Conservation (phyloP, 2,888 invertebrate species). For the Epsilonema sp. region DNA sequence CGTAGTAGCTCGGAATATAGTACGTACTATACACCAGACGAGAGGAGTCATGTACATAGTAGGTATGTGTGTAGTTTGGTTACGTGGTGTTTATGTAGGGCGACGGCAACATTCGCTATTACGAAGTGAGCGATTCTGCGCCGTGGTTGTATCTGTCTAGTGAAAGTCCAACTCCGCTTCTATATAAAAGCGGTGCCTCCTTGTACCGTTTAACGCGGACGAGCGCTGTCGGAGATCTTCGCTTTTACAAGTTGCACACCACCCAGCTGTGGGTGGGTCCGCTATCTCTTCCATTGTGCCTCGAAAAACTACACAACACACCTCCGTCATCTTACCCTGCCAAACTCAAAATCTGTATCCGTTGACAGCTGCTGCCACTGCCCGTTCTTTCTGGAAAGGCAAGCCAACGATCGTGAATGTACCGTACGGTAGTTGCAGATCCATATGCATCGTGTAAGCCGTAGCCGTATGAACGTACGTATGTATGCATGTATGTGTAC, state of each 20-base stretch:
- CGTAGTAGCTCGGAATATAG: no score
- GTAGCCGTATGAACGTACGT: no score
- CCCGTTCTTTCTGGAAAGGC: conserved; percentile 59
- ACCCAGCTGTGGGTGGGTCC: conserved; percentile 53
- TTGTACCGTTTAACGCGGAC: conserved; percentile 96
- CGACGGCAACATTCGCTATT: conserved; percentile 86
- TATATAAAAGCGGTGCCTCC: conserved; percentile 66
- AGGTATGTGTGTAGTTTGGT: no score
- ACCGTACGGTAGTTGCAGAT: no score
- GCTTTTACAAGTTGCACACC: conserved; percentile 74
- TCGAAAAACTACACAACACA: conserved; percentile 44
- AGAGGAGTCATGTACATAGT: no score
- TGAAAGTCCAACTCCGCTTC: conserved; percentile 90
- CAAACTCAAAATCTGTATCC: conserved; percentile 62
- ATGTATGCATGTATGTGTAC: no score
- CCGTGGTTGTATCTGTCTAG: conserved; percentile 90
- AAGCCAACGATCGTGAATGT: no score
- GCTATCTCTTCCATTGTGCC: conserved; percentile 94
- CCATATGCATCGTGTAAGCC: no score
- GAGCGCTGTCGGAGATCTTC: conserved; percentile 77
- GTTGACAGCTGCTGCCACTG: conserved; percentile 71
- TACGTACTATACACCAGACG: no score
- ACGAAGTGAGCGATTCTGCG: conserved; percentile 73
- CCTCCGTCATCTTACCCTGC: not conserved
- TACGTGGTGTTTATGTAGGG: no score